Conservation (phyloP, 2,888 invertebrate species). For the Clanis bilineata region DNA sequence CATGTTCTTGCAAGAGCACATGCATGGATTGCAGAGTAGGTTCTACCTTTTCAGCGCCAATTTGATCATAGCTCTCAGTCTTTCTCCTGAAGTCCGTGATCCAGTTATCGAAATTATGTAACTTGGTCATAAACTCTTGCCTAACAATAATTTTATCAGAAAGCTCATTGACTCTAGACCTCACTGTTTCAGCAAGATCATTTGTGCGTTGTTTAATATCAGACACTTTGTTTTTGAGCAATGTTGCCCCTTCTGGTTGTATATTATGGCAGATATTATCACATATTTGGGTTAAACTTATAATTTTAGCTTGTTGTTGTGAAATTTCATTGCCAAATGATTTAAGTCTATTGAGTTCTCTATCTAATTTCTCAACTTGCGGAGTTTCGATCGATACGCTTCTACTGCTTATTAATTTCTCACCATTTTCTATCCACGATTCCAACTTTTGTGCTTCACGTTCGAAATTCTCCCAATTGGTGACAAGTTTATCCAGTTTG, state of each 20-base stretch:
- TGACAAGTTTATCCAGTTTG: conserved; percentile 89
- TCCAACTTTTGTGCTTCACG: conserved; percentile 88
- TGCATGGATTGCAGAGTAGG: conserved; percentile 90
- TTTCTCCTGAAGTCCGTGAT: conserved; percentile 87
- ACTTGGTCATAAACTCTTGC: conserved; percentile 91
- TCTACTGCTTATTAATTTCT: conserved; percentile 82
- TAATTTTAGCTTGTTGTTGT: conserved; percentile 91
- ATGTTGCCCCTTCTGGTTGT: conserved; percentile 88
- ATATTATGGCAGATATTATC: conserved; percentile 90
- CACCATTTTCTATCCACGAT: conserved; percentile 88
- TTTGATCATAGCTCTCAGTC: conserved; percentile 89
- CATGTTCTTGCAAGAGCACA: conserved; percentile 91
- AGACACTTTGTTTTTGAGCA: conserved; percentile 87
- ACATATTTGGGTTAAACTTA: conserved; percentile 89
- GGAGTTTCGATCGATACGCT: conserved; percentile 85
- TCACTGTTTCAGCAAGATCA: conserved; percentile 88
- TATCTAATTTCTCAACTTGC: conserved; percentile 88
- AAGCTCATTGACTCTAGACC: conserved; percentile 89
- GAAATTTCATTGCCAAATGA: conserved; percentile 92
- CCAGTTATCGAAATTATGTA: conserved; percentile 91
- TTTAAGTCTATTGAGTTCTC: conserved; percentile 88
- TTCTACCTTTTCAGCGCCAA: conserved; percentile 91
- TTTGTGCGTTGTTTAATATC: conserved; percentile 88
- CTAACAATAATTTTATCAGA: conserved; percentile 91
- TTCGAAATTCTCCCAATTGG: conserved; percentile 92